Base-by-base conservation (phyloP, 1,140 invertebrate species). In the Lucilia sericata region DNA sequence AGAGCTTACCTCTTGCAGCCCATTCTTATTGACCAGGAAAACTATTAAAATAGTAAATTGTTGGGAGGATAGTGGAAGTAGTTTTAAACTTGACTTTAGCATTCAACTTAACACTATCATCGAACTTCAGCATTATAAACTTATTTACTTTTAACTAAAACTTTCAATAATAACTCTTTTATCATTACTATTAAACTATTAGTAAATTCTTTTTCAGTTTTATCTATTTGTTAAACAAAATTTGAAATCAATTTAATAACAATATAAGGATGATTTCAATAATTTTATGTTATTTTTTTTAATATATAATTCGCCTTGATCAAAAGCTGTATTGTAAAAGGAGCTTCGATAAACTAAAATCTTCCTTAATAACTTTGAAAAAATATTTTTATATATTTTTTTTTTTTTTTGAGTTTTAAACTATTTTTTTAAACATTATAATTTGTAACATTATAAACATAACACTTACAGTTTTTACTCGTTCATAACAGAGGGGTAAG, bases 401-500 rank as follows among this genome's bases (percentile, higher is more conserved):
- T 42, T 3, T 1, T 55, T 55, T 55, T n/a, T n/a, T n/a, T n/a
- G n/a, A n/a, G n/a, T 55, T 17, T 55, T 55, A 55, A 42, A 10
- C 13, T 21, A 25, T 21, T 70, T 55, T 19, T 19, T 70, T 42
- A 3, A 42, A 7, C 0, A 3, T 70, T 70, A 21, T 70, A 70
- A 70, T 19, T 70, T 70, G 25, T 21, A 70, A 70, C 65, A 70
- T 70, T 70, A n/a, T 60, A 17, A 70, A 70, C 65, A 70, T 70
- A 70, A 70, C 65, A 70, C 51, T 55, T 55, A 55, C 65, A 70
- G 65, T 70, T 70, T 70, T 70, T 70, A 70, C 65, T 70, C 65
- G 65, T 21, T 21, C 21, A 70, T 9, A 21, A 25, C 42, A 42
- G 7, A 70, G 65, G 65, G 65, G 65, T 70, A 70, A 70, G 65